Conservation (phyloP, 2,888 invertebrate species). For the Encarsia formosa region DNA sequence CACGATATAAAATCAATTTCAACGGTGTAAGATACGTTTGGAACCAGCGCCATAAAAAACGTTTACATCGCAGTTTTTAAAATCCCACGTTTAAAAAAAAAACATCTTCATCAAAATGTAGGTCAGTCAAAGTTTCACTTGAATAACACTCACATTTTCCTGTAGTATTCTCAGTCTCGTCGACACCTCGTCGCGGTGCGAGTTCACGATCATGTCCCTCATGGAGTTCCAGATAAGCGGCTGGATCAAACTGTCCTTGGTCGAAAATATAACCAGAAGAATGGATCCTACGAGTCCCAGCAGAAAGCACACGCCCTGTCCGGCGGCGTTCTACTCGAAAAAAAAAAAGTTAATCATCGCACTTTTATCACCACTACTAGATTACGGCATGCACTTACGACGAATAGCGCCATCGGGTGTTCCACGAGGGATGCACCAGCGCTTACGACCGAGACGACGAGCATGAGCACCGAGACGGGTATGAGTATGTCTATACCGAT, state of each 20-base stretch:
- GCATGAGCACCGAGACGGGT: slow-evolving; percentile 65
- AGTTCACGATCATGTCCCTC: slow-evolving; percentile 70
- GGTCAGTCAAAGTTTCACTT: no score
- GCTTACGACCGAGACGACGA: slow-evolving; percentile 75
- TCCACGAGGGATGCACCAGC: slow-evolving; percentile 81
- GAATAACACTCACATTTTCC: slow-evolving; percentile 70
- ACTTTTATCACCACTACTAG: no score
- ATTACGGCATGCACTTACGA: slow-evolving; percentile 63
- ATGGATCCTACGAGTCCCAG: slow-evolving; percentile 71
- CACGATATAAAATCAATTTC: no score
- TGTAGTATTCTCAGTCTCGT: slow-evolving; percentile 74
- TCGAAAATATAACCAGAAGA: slow-evolving; percentile 74
- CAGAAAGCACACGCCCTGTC: slow-evolving; percentile 69
- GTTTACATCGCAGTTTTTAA: no score
- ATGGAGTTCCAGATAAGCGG: slow-evolving; percentile 71
- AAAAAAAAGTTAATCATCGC: neutral
- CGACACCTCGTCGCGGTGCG: slow-evolving; percentile 65
- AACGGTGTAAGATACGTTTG: no score
- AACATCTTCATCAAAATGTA: no score
- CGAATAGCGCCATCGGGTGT: slow-evolving; percentile 62
- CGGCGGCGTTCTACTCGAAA: slow-evolving; percentile 62
- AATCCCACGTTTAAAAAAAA: no score
- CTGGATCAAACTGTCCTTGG: slow-evolving; percentile 75
- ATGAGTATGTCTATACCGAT: slow-evolving; percentile 81
- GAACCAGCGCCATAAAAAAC: no score